Conservation (phyloP, 2,113 vertebrate genomes). For the Cynocephalus volans region DNA sequence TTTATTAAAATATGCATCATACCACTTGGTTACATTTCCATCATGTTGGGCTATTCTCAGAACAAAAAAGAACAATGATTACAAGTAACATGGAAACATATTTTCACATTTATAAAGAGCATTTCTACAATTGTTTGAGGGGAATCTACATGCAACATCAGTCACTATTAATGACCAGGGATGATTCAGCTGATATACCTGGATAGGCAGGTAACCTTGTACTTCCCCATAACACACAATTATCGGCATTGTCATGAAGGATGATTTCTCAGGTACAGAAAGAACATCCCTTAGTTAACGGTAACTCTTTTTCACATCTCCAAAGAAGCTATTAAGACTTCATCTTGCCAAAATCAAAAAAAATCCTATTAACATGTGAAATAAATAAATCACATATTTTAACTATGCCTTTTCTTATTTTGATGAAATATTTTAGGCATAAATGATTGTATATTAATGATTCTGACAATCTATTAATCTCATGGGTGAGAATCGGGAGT, state of each 20-base stretch:
- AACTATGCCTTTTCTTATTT: neutral
- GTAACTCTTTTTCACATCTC: neutral
- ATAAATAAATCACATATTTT: conserved; percentile 25
- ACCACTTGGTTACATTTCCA: conserved; percentile 96
- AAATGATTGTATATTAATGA: neutral
- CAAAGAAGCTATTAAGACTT: conserved; percentile 20
- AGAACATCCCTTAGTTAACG: neutral
- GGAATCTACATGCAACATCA: neutral
- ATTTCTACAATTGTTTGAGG: neutral
- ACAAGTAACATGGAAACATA: neutral
- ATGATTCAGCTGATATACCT: conserved; percentile 2
- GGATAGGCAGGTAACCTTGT: neutral
- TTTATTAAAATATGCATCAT: conserved; percentile 93
- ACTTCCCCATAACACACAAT: neutral
- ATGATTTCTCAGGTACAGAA: neutral
- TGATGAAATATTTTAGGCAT: neutral
- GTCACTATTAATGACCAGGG: neutral
- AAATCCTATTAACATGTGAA: neutral
- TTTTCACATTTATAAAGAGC: conserved; percentile 24
- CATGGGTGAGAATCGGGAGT: neutral
- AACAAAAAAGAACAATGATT: conserved; percentile 65
- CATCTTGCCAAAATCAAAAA: conserved; percentile 18
- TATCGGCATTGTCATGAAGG: neutral
- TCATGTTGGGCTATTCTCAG: conserved; percentile 92
- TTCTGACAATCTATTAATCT: conserved; percentile 23